Conservation (phyloP, 2,888 invertebrate genomes). For the Acanthococcus lagerstroemiae region DNA sequence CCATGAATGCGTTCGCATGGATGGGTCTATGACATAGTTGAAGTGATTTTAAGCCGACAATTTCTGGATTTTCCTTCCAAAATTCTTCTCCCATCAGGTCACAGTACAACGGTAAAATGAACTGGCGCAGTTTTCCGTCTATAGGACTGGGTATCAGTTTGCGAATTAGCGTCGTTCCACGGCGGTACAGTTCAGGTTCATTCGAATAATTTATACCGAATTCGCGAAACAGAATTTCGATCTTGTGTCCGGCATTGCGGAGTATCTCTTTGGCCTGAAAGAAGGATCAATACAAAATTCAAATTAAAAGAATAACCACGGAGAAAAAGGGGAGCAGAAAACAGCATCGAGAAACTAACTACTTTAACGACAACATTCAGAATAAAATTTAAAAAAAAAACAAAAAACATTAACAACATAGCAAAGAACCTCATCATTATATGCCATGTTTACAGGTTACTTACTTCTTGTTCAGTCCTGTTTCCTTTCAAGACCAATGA, state of each 20-base stretch:
- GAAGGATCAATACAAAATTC: no score
- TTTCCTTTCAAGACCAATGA: slow-evolving; percentile 67
- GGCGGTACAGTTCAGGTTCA: slow-evolving; percentile 71
- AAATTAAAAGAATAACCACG: no score
- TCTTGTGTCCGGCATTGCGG: slow-evolving; percentile 82
- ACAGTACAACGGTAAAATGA: slow-evolving; percentile 54
- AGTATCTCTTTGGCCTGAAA: slow-evolving; percentile 73
- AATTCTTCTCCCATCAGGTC: slow-evolving; percentile 79
- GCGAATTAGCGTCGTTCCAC: slow-evolving; percentile 74
- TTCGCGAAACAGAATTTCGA: slow-evolving; percentile 81
- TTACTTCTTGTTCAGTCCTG: slow-evolving; percentile 59
- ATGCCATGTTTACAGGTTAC: background rate
- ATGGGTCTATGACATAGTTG: slow-evolving; percentile 26
- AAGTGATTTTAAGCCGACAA: slow-evolving; percentile 44
- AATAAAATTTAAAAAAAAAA: no score
- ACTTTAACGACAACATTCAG: no score
- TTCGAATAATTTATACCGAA: slow-evolving; percentile 91
- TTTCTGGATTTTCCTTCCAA: slow-evolving; percentile 65
- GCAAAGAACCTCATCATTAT: no score
- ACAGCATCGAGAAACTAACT: no score
- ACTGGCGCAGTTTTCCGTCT: slow-evolving; percentile 44
- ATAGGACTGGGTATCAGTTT: slow-evolving; percentile 46
- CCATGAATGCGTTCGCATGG: slow-evolving; percentile 13
- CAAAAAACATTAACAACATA: background rate
- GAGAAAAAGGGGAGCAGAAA: no score